Percentiles rank a stretch among this genome's conserved stretches.
Evolutionary conservation across 1,140 invertebrate genomes (phyloP).

Genomic region (Calycopis cecrops): DNA sequence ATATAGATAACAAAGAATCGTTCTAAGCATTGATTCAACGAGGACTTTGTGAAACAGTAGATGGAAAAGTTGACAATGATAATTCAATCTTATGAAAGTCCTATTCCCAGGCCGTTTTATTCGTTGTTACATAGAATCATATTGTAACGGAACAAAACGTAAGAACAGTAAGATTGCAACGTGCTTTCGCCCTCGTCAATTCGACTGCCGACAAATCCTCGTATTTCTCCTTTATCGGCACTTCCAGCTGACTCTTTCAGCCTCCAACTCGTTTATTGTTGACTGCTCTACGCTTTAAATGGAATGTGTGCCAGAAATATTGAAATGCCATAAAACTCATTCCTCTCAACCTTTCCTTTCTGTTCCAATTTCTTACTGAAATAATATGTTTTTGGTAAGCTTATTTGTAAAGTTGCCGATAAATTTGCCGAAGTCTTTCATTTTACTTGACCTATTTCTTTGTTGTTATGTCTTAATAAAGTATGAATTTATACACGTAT

Average conservation of each 20-base stretch:
- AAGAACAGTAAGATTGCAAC: not conserved
- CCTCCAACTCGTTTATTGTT: too few species aligned
- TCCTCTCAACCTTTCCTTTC: not conserved
- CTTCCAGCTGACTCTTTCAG: slow-evolving; percentile 2
- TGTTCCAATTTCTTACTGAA: not conserved
- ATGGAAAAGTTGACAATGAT: too few species aligned
- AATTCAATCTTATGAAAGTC: too few species aligned
- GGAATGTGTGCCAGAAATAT: slow-evolving; percentile 1
- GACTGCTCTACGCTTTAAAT: slow-evolving; percentile 1
- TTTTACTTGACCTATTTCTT: too few species aligned
- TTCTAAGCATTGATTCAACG: too few species aligned
- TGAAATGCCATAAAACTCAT: slow-evolving; percentile 2
- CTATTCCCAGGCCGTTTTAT: too few species aligned
- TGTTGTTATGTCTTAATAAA: too few species aligned
- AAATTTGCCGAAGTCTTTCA: too few species aligned
- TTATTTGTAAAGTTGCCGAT: too few species aligned
- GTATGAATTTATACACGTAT: too few species aligned
- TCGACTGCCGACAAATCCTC: slow-evolving; percentile 1
- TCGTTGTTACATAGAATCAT: not conserved
- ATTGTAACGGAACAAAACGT: slow-evolving; percentile 5
- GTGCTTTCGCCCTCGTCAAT: slow-evolving; percentile 5
- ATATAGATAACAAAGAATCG: too few species aligned
- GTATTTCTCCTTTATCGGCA: slow-evolving; percentile 11
- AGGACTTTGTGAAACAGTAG: too few species aligned
- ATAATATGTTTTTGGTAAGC: not conserved